Base-by-base conservation (phyloP, 2,888 invertebrate species). In the Notodonta ziczac region DNA sequence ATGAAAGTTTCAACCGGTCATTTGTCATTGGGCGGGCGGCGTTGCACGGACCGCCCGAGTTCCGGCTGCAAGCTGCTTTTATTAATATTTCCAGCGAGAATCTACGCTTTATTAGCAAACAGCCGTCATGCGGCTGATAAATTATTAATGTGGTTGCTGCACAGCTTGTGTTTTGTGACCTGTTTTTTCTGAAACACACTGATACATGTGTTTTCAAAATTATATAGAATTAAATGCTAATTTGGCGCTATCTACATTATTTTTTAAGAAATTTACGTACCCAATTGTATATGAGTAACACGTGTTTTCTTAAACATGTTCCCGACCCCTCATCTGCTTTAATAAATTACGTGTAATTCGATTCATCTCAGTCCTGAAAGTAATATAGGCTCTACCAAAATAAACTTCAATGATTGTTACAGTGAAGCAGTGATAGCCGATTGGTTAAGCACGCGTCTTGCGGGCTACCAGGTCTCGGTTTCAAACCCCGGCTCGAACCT, bases 81-180 rank as follows among this genome's bases (percentile, higher is more conserved):
- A 93, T 93, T 93, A 92, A 93, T 93, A 93, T 93, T 93, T 92
- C 89, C 90, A 90, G 84, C 80, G 86, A 85, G 89, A 92, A 90
- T 90, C 89, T 85, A 85, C 89, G 93, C 91, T 93, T 93, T 93
- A 93, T 93, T 93, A 93, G 93, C 91, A 92, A 93, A 93, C 93
- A 92, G 88, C 88, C 90, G 93, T 93, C 93, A 92, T 90, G 88
- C 80, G 92, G 89, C 91, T 92, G 92, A 93, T 93, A 93, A 93
- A 93, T 93, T 93, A 93, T 93, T 92, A 93, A 93, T 91, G 93
- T 87, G 93, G 93, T 91, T 81, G 80, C 80, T 73, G 83, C 87
- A 76, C 90, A 88, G 91, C 87, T 85, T 90, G 88, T 81, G 81
- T 85, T 84, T 82, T 83, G 85, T 81, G 84, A 85, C 82, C 81